Percentiles rank a stretch among this genome's conserved stretches.
Evolutionary conservation across 2,113 vertebrate genomes (phyloP).

Genomic region (Pongo pygmaeus): DNA sequence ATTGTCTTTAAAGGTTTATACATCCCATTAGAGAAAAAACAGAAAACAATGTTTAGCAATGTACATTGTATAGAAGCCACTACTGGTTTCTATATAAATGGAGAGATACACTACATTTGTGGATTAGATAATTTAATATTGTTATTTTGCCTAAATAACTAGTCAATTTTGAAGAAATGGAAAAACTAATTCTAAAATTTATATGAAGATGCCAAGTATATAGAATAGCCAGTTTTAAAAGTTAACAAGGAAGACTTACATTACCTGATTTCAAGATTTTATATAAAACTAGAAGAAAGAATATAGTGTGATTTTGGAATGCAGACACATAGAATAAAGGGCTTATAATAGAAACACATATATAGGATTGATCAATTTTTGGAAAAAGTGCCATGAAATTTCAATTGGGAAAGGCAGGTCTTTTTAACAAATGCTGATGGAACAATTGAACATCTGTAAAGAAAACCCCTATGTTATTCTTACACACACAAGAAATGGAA

Average conservation of each 20-base stretch:
- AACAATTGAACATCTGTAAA: neutral
- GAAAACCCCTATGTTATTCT: neutral
- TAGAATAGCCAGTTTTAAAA: neutral
- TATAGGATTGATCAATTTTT: neutral
- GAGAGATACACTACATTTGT: neutral
- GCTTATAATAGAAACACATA: neutral
- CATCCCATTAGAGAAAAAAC: neutral
- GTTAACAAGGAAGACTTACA: neutral
- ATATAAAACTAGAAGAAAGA: neutral
- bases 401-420: neutral
- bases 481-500: neutral
- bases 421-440: neutral
- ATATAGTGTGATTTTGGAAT: neutral
- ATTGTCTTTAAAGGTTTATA: neutral
- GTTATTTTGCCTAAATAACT: neutral
- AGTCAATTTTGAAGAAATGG: conserved; percentile 35
- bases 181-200: neutral
- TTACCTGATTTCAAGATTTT: neutral
- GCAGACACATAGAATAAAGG: neutral
- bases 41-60: neutral
- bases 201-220: neutral
- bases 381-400: neutral
- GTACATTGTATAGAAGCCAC: neutral
- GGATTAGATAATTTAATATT: neutral
- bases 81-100: neutral